Base-by-base conservation (phyloP, 2,888 invertebrate genomes). In the Scaptomyza tumidula region DNA sequence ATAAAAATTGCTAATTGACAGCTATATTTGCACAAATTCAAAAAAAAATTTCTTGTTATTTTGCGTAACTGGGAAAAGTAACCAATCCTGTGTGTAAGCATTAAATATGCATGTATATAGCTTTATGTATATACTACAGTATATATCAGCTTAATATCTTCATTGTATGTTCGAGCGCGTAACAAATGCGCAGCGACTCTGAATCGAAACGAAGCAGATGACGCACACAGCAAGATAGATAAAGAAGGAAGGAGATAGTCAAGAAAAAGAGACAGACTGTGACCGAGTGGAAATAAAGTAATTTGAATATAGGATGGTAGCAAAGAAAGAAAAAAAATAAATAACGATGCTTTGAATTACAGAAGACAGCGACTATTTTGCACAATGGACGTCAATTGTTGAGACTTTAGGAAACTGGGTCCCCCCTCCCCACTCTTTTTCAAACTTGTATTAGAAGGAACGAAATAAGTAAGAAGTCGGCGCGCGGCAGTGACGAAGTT, bases 201-300 rank as follows among this genome's bases (percentile, higher is more conserved):
- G 24, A 37, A 37, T 35, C 31, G 33, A n/a, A 43, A 31, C 48
- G 33, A 27, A 44, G 64, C 75, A 75, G 75, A 79, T 78, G 79
- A 79, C 76, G 73, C 68, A 71, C 55, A 46, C 62, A 41, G 24
- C 54, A 33, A 56, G 46, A 52, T 41, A 61, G 39, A 43, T 24
- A 27, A 11, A 11, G 27, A 1, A 10, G 9, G 3, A 39, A 1
- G 35, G 27, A 29, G 10, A 13, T 6, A 60, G 14, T 5, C 5
- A 6, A 50, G 41, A 31, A 14, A 24, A 10, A n/a, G 39, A 46
- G 9, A 4, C 10, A 1, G n/a, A 11, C 57, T 59, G 64, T 52
- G 58, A 62, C 62, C 64, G 71, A 82, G 72, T 80, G 84, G 73
- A 86, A 84, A 80, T 88, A 80, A 84, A 86, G 87, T 74, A 84